phyloP scores from a whole-genome alignment of 1,140 invertebrate genomes.

The Grapholita molesta region DNA sequence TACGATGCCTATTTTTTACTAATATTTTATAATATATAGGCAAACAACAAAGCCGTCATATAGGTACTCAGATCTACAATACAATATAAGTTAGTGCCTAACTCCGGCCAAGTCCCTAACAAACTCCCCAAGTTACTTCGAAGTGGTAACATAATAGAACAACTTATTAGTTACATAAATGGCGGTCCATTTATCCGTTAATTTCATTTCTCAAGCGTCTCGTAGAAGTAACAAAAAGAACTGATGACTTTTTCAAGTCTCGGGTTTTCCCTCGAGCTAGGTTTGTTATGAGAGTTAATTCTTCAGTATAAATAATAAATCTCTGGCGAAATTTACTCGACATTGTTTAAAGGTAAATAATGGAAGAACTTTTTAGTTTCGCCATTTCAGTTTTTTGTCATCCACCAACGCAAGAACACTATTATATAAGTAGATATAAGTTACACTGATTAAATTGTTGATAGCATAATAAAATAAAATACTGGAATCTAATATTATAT shows the following conservation, averaged over 20 bases:
- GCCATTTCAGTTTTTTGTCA: not conserved
- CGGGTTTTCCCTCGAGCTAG: not conserved
- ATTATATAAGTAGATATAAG: not conserved
- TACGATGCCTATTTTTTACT: too few relatives aligned
- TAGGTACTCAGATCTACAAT: not conserved
- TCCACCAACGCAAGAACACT: not conserved
- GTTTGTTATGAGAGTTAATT: not conserved
- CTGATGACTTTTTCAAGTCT: constrained; percentile 9
- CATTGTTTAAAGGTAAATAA: not conserved
- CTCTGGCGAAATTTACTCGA: not conserved
- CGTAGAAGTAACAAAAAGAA: constrained; percentile 14
- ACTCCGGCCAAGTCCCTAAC: not conserved
- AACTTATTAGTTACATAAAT: constrained; percentile 17
- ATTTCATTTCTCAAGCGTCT: constrained; percentile 3
- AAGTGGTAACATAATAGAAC: constrained; percentile 8
- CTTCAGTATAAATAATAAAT: not conserved
- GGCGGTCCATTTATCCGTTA: constrained; percentile 4
- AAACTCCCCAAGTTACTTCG: not conserved
- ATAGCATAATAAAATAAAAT: too few relatives aligned
- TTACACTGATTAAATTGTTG: too few relatives aligned
- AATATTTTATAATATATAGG: too few relatives aligned
- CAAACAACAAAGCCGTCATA: not conserved
- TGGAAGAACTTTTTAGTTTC: not conserved
- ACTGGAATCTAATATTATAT: too few relatives aligned
- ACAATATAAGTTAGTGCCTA: not conserved